Evolutionary conservation across 2,113 vertebrate species (phyloP), one percentile per base, ranked within the genome.

Genomic region (Isichthys henryi): DNA sequence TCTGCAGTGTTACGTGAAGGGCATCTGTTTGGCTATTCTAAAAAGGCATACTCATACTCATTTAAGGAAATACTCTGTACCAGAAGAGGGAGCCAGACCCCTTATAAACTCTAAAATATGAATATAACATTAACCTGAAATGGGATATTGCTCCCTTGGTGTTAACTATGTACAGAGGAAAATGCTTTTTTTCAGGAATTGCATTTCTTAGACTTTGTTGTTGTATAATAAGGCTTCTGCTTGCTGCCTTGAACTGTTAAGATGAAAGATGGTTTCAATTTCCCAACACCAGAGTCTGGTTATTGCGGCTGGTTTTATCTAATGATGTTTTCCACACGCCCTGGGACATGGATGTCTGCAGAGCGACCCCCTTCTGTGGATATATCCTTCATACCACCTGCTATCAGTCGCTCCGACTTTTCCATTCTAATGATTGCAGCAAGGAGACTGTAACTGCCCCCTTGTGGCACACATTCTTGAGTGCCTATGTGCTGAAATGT

Each of bases 11-110:
- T 70, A 49, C 45, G 88, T 89, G 88, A 89, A 83, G 49, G 49
- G 74, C 74, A 82, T 89, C 13, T 70, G 50, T 62, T 31, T 46
- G 11, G 52, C 35, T 39, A 8, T 85, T 46, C 35, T 89, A 39
- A 83, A 89, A 89, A 80, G 45, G 62, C 50, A 56, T 53, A 35
- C 21, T 27, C 83, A 56, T 31, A 43, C 52, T 62, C 77, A 56
- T 84, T 84, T 27, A 39, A 56, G 23, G 74, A 53, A 19, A 80
- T 27, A 21, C 50, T 27, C 10, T 58, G 80, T 1, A 62, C 80
- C 88, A 89, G 77, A 89, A 89, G 88, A 84, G 88, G 80, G 52
- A 89, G 80, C 88, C 19, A 62, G 80, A 53, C 56, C 52, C 3
- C 80, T 52, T 52, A 48, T 89, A 80, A 89, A 58, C 31, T 43